Conservation (phyloP, 1,140 invertebrate species). For the Ceratosolen fusciceps region DNA sequence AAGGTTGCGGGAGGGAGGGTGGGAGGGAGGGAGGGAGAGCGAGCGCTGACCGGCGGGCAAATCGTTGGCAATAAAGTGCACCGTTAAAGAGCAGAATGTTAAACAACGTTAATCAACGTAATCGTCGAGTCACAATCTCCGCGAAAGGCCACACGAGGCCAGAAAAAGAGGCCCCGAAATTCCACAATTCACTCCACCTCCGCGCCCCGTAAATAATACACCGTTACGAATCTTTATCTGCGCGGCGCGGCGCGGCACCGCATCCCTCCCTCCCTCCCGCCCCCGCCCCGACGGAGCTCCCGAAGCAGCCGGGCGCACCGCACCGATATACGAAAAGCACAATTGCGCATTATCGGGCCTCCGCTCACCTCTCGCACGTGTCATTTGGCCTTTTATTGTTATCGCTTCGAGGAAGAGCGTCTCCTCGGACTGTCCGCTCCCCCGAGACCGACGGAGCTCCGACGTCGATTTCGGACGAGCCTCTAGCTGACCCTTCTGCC, state of each 20-base stretch:
- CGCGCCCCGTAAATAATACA: slow-evolving; percentile 16
- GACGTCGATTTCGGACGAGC: not conserved
- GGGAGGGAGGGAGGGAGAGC: not conserved
- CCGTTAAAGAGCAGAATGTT: slow-evolving; percentile 28
- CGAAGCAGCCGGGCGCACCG: too few species aligned
- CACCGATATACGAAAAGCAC: not conserved
- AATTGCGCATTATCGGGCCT: slow-evolving; percentile 8
- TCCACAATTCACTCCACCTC: slow-evolving; percentile 5
- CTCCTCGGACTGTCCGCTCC: not conserved
- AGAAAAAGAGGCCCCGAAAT: slow-evolving; percentile 10
- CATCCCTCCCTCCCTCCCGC: too few species aligned
- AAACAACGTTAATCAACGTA: slow-evolving; percentile 23
- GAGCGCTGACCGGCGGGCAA: slow-evolving; percentile 6
- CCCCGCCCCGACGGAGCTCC: too few species aligned
- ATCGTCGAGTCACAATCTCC: slow-evolving; percentile 21
- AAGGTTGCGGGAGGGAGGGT: not conserved
- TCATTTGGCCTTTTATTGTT: slow-evolving; percentile 24
- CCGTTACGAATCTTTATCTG: slow-evolving; percentile 26
- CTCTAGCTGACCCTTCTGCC: not conserved
- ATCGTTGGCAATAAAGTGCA: slow-evolving; percentile 9
- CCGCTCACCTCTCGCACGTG: not conserved
- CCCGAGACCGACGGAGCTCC: not conserved
- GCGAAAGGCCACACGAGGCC: slow-evolving; percentile 12
- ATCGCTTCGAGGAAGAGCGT: slow-evolving; percentile 17
- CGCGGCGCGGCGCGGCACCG: not conserved